These are phyloP conservation scores for Papilio aristodemus DNA, from an alignment of 1,140 invertebrate species.

Conservation along the genomic window DNA sequence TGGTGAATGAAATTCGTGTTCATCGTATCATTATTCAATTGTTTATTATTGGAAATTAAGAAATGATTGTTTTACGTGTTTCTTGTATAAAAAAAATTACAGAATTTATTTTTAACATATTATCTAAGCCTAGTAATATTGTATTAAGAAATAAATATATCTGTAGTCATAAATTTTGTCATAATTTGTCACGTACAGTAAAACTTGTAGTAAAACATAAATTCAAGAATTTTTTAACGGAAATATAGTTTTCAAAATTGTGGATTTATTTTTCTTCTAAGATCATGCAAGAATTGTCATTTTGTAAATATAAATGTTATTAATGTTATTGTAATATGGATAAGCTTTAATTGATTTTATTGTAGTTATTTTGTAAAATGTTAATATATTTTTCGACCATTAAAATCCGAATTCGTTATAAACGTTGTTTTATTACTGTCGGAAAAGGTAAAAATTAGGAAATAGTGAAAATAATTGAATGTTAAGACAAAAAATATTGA, in stretches of 20 bases:
- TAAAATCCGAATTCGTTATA: conserved; percentile 58
- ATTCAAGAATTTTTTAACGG: no score
- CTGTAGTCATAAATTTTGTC: no score
- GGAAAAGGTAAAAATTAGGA: background rate
- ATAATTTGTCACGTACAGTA: no score
- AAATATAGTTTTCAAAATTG: no score
- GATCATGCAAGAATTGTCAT: background rate
- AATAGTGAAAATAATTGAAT: background rate
- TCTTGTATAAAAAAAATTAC: no score
- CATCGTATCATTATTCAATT: background rate
- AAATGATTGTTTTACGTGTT: no score
- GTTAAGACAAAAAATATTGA: background rate
- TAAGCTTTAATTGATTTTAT: conserved; percentile 30
- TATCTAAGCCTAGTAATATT: no score
- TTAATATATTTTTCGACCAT: conserved; percentile 58
- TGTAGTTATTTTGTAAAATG: conserved; percentile 46
- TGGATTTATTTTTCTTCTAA: background rate
- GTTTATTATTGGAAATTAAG: no score
- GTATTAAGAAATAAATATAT: no score
- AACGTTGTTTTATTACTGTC: conserved; percentile 37
- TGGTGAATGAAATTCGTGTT: conserved; percentile 8
- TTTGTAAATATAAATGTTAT: conserved; percentile 20
- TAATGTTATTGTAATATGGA: conserved; percentile 13
- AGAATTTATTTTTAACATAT: no score
- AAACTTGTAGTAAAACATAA: no score